Conservation (phyloP, 2,888 invertebrate genomes). For the Apotomis capreana region DNA sequence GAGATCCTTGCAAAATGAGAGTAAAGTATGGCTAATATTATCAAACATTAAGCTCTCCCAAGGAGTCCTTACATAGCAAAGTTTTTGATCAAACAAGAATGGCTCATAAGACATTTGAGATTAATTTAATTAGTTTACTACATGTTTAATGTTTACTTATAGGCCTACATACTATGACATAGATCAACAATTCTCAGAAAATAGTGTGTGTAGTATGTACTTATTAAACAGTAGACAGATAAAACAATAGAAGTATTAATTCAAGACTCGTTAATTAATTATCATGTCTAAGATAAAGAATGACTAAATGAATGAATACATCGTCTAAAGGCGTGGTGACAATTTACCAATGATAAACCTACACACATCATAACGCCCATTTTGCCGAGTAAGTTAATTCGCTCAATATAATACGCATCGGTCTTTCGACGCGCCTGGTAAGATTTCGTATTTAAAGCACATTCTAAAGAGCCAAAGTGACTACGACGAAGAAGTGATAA, state of each 20-base stretch:
- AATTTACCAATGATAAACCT: constrained; percentile 67
- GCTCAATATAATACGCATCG: constrained; percentile 6
- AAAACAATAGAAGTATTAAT: constrained; percentile 1
- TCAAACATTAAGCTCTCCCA: constrained; percentile 14
- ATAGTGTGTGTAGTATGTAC: neutral
- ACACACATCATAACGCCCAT: constrained; percentile 74
- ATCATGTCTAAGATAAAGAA: constrained; percentile 31
- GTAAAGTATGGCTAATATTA: neutral
- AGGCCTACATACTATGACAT: neutral
- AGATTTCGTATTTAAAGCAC: neutral
- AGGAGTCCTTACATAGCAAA: neutral
- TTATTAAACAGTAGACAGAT: neutral
- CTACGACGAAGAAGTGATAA: constrained; percentile 46
- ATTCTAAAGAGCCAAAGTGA: neutral
- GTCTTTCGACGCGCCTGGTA: neutral
- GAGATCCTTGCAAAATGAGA: neutral
- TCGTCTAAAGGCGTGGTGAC: constrained; percentile 54
- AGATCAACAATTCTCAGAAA: constrained; percentile 8
- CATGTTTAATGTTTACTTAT: constrained; percentile 12
- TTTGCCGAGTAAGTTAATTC: constrained; percentile 48
- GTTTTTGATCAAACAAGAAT: neutral
- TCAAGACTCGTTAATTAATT: neutral
- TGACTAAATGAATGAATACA: constrained; percentile 42
- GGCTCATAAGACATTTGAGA: neutral
- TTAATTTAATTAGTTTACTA: neutral